phyloP scores from a whole-genome alignment of 2,113 vertebrate species.

The Anguilla japonica region DNA sequence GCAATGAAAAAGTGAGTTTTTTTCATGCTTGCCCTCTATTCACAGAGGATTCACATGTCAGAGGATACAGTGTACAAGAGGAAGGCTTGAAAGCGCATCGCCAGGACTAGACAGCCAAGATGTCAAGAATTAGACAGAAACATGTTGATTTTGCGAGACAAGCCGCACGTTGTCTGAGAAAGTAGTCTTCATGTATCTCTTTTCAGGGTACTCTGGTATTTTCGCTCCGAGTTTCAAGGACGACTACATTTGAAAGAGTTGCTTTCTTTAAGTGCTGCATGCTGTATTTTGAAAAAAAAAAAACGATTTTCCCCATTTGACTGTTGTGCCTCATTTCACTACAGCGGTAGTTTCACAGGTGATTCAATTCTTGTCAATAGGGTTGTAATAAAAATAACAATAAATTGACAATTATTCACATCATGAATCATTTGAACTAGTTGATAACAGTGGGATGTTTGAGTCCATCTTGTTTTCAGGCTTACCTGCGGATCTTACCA shows the following conservation, averaged over 20 bases:
- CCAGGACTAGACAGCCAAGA: slow-evolving; percentile 8
- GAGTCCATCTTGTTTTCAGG: not conserved
- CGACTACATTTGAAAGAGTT: not conserved
- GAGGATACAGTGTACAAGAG: not conserved
- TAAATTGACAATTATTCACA: not conserved
- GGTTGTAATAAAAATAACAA: not conserved
- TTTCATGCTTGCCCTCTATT: not conserved
- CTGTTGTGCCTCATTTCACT: not conserved
- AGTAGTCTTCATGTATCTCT: not conserved
- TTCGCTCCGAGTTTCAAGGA: not conserved
- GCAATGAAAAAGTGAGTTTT: not conserved
- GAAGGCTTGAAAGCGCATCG: not conserved
- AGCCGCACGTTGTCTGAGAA: not conserved
- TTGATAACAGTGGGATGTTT: not conserved
- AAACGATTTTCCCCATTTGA: not conserved
- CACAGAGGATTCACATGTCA: not conserved
- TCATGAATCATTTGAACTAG: not conserved
- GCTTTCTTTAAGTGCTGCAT: not conserved
- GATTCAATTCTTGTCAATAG: not conserved
- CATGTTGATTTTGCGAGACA: not conserved
- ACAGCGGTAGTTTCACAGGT: not conserved
- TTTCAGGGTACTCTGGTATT: not conserved
- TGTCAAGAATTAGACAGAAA: not conserved
- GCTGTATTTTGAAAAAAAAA: not conserved
- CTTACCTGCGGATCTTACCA: not conserved